Base-by-base conservation (phyloP, 1,140 invertebrate genomes). In the Bombus confusus region DNA sequence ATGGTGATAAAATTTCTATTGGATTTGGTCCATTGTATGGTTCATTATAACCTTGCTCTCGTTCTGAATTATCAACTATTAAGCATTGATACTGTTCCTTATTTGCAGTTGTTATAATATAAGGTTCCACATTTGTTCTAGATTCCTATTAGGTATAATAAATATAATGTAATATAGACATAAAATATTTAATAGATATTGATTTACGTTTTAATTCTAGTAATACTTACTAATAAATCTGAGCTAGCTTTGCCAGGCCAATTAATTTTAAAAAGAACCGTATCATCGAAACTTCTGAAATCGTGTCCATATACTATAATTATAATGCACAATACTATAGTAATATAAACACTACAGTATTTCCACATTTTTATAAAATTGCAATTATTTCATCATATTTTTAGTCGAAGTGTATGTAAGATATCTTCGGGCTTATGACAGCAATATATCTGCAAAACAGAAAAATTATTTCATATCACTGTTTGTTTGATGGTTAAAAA, bases 201-300 rank as follows among this genome's bases (percentile, higher is more conserved):
- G 75, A 79, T 39, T 41, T 39, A 64, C 18, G 75, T 69, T 41
- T 66, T 39, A 6, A 71, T 52, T 18, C 8, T 2, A 62, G 5
- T 52, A 43, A 89, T 79, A 92, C 93, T 92, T 91, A 96, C 96
- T 74, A 95, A 82, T 88, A 96, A 93, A 47, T 96, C 93, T 3
- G 94, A 90, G 71, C 94, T 95, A 86, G 93, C 93, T 85, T 96
- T 95, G n/a, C 97, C 97, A 28, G 97, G 97, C 97, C 97, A 98
- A 90, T 97, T 97, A 66, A 98, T 97, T 95, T 97, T 97, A 91
- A 97, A 98, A 73, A 98, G 94, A 87, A 98, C 96, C 6, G 96
- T 96, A 95, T 98, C 98, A 95, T 98, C 98, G 91, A 98, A 97
- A 64, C 96, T 97, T 93, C 97, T 97, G 34, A 97, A 96, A 93